Evolutionary conservation across 2,888 invertebrate genomes (phyloP).

Genomic region (Caenorhabditis sp.): DNA sequence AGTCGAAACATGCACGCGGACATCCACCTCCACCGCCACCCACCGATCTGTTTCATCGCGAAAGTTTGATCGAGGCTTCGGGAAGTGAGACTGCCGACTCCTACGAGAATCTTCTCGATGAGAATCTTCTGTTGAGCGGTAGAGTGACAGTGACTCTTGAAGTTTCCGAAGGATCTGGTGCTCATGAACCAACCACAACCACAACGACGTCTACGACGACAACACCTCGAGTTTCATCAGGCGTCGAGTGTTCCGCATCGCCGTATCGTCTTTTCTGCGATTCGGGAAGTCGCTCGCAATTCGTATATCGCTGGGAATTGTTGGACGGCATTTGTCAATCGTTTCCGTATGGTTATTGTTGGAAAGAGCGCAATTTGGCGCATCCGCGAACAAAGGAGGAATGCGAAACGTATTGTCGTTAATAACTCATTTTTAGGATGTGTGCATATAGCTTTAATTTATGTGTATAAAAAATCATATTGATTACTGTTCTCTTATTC

Average conservation of each 20-base stretch:
- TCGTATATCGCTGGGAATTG: conserved; percentile 49
- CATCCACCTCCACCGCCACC: conserved; percentile 26
- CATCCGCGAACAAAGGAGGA: conserved; percentile 45
- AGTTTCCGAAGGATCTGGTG: not conserved
- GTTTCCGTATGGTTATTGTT: conserved; percentile 51
- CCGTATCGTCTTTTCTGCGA: conserved; percentile 31
- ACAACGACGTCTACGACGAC: not conserved
- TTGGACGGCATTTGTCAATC: conserved; percentile 43
- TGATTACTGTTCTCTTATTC: too few relatives aligned
- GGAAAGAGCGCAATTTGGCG: conserved; percentile 35
- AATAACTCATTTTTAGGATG: too few relatives aligned
- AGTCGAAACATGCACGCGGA: conserved; percentile 27
- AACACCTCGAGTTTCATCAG: not conserved
- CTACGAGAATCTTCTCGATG: not conserved
- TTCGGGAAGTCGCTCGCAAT: conserved; percentile 38
- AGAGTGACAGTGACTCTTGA: not conserved
- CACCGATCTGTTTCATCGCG: conserved; percentile 20
- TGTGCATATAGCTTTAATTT: too few relatives aligned
- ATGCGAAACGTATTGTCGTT: conserved; percentile 38
- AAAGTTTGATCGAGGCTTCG: conserved; percentile 4
- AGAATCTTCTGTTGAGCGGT: not conserved
- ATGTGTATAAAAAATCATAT: too few relatives aligned
- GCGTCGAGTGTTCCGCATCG: conserved; percentile 13
- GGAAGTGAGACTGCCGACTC: not conserved
- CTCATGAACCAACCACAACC: not conserved